Evolutionary conservation across 2,113 vertebrate genomes (phyloP).

Genomic region (Oreocharis arfaki): DNA sequence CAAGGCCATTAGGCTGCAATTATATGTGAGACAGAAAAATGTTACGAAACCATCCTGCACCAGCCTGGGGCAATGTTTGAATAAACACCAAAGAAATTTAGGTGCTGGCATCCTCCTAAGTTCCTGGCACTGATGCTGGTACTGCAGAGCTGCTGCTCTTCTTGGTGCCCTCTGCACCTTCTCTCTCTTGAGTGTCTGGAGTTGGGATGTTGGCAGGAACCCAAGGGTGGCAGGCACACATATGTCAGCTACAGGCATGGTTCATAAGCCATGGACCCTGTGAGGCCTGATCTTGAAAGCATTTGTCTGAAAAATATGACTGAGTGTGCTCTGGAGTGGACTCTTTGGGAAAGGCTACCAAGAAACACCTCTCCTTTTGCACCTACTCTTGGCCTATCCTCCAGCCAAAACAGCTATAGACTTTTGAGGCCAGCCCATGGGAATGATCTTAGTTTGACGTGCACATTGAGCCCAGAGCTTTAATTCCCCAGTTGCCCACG

Average conservation of each 20-base stretch:
- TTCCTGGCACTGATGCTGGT: not conserved
- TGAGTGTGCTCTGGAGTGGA: not conserved
- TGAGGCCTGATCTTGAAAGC: not conserved
- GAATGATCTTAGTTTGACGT: not conserved
- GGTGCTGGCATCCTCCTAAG: not conserved
- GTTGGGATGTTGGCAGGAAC: not conserved
- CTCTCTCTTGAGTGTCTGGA: not conserved
- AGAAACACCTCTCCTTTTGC: not conserved
- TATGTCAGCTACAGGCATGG: accelerated
- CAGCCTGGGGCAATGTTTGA: not conserved
- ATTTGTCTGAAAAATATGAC: not conserved
- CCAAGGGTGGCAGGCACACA: not conserved
- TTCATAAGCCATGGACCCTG: not conserved
- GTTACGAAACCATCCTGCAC: not conserved
- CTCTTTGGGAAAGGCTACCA: not conserved
- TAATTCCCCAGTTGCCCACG: not conserved
- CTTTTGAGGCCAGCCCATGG: not conserved
- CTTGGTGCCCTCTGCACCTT: not conserved
- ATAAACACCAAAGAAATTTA: not conserved
- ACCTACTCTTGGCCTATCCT: not conserved
- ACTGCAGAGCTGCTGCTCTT: not conserved
- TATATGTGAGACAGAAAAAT: not conserved
- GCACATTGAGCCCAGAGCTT: not conserved
- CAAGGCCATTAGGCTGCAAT: not conserved
- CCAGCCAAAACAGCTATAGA: not conserved